These are phyloP conservation scores for Archaeoteleia sp. DNA, from an alignment of 2,888 invertebrate species.

Conservation along the genomic window DNA sequence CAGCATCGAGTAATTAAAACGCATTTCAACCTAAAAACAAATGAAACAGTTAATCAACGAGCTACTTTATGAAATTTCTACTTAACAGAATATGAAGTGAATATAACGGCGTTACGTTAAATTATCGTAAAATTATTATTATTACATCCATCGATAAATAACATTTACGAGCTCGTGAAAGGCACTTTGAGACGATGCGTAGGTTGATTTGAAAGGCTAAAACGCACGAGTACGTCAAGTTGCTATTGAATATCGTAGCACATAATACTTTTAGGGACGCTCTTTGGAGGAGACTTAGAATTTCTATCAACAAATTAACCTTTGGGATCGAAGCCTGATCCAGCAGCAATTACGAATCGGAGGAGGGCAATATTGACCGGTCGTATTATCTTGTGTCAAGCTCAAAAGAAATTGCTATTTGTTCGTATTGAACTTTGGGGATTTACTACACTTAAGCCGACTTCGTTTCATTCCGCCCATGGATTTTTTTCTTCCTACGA, in stretches of 20 bases:
- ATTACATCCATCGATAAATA: slow-evolving; percentile 45
- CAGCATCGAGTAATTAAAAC: too few relatives aligned
- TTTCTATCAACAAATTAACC: slow-evolving; percentile 7
- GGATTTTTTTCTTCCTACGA: slow-evolving; percentile 22
- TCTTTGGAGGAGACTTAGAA: slow-evolving; percentile 3
- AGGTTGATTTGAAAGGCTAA: slow-evolving; percentile 49
- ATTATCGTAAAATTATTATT: slow-evolving; percentile 40
- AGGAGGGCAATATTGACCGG: too few relatives aligned
- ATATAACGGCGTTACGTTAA: slow-evolving; percentile 22
- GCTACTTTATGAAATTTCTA: slow-evolving; percentile 21
- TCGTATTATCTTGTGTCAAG: too few relatives aligned
- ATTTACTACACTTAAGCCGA: background rate
- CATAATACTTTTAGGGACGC: slow-evolving; percentile 34
- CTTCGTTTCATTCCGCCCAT: too few relatives aligned
- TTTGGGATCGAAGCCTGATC: too few relatives aligned
- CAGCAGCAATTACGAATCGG: too few relatives aligned
- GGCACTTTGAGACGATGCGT: slow-evolving; percentile 46
- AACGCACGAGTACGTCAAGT: slow-evolving; percentile 31
- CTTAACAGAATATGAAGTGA: slow-evolving; percentile 9
- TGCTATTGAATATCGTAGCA: slow-evolving; percentile 19
- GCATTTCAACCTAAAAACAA: too few relatives aligned
- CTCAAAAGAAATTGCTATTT: too few relatives aligned
- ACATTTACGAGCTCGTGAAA: slow-evolving; percentile 53
- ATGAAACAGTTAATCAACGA: too few relatives aligned
- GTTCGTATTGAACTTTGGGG: background rate